Conservation (phyloP, 2,888 invertebrate species). For the Diarsia mendica region DNA sequence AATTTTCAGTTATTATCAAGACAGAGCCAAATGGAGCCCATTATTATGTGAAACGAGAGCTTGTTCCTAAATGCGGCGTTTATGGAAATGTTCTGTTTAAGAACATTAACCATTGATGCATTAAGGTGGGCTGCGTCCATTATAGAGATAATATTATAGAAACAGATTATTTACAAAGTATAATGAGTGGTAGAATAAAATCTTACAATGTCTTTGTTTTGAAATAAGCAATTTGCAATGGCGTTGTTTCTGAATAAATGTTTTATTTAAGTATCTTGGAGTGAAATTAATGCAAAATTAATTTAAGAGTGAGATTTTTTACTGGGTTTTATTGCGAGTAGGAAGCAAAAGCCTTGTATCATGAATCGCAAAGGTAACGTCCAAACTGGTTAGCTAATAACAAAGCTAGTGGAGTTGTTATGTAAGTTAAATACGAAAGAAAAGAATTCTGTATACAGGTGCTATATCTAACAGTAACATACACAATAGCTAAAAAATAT, state of each 20-base stretch:
- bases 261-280: conserved; percentile 12
- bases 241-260: conserved; percentile 16
- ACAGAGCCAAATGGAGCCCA: conserved; percentile 68
- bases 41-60: conserved; percentile 70
- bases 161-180: conserved; percentile 48
- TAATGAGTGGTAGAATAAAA: conserved; percentile 29
- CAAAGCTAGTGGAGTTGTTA: conserved; percentile 7
- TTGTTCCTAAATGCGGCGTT: conserved; percentile 73
- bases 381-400: background rate
- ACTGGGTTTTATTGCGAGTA: background rate
- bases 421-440: background rate
- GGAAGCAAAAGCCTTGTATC: background rate
- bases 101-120: conserved; percentile 68
- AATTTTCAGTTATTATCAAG: conserved; percentile 67
- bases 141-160: conserved; percentile 38
- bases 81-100: conserved; percentile 74
- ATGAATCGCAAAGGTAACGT: background rate
- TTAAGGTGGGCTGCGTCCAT: conserved; percentile 62
- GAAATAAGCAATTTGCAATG: conserved; percentile 16
- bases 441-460: background rate
- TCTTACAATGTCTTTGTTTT: conserved; percentile 18
- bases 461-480: background rate
- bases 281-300: background rate
- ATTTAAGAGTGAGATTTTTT: background rate
- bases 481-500: background rate